These are phyloP conservation scores for Metalampra italica DNA, from an alignment of 2,888 invertebrate genomes.

Conservation along the genomic window DNA sequence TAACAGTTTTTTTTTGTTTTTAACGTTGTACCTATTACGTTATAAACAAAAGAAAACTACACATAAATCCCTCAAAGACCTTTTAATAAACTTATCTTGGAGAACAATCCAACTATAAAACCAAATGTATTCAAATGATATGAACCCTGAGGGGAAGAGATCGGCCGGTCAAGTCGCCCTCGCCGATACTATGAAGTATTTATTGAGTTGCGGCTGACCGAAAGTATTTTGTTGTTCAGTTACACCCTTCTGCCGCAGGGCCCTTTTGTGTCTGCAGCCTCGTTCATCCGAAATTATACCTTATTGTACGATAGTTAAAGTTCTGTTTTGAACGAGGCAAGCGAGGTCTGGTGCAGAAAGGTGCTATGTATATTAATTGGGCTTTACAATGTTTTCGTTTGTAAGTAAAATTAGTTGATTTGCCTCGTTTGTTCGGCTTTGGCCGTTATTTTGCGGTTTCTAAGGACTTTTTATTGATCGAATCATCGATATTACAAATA, in stretches of 20 bases:
- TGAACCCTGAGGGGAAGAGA: constrained; percentile 55
- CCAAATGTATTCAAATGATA: constrained; percentile 36
- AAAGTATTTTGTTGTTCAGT: constrained; percentile 73
- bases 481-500: not conserved
- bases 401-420: constrained; percentile 47
- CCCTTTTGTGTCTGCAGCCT: constrained; percentile 26
- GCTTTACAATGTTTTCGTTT: constrained; percentile 57
- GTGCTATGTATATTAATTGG: constrained; percentile 63
- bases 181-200: constrained; percentile 76
- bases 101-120: constrained; percentile 32
- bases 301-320: constrained; percentile 18
- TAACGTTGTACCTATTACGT: no score
- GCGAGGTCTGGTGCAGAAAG: constrained; percentile 33
- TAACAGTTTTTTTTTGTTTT: no score
- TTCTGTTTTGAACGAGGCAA: constrained; percentile 19
- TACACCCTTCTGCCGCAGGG: constrained; percentile 50
- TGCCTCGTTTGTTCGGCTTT: constrained; percentile 17
- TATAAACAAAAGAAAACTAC: no score
- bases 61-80: no score
- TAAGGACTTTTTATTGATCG: not conserved
- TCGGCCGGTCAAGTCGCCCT: constrained; percentile 70
- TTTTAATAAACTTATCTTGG: constrained; percentile 5
- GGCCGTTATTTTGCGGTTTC: not conserved
- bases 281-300: constrained; percentile 18
- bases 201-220: constrained; percentile 75